Evolutionary conservation across 2,113 vertebrate genomes (phyloP).

Genomic region (Colaptes auratus): DNA sequence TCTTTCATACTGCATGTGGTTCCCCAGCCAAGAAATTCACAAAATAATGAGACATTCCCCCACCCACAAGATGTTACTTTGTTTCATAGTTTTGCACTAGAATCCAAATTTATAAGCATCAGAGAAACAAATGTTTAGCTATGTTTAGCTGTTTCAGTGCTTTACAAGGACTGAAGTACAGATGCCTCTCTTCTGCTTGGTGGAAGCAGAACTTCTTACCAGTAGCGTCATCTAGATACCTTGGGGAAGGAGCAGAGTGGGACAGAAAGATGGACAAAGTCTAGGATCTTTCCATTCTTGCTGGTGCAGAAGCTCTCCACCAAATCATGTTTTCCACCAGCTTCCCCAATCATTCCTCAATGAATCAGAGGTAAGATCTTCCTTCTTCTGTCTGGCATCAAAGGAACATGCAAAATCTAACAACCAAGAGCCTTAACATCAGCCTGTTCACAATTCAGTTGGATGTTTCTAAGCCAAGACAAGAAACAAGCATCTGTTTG

Average conservation of each 20-base stretch:
- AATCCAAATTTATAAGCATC: background rate
- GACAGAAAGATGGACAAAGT: background rate
- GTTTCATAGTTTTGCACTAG: background rate
- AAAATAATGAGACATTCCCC: background rate
- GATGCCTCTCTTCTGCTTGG: background rate
- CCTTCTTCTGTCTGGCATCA: background rate
- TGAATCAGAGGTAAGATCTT: background rate
- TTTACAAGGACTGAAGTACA: background rate
- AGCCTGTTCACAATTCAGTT: background rate
- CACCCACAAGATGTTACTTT: background rate
- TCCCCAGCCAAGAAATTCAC: background rate
- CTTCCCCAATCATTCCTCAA: background rate
- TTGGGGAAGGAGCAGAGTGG: background rate
- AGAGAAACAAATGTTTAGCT: background rate
- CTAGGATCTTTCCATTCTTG: background rate
- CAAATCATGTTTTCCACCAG: background rate
- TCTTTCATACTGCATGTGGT: background rate
- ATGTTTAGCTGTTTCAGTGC: background rate
- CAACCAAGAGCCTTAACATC: background rate
- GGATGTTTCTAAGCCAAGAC: slow-evolving; percentile 9
- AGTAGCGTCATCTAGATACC: background rate
- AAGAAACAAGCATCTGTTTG: background rate
- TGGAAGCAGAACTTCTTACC: background rate
- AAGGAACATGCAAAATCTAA: slow-evolving; percentile 28
- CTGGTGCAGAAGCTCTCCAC: background rate